phyloP scores from a whole-genome alignment of 1,140 invertebrate genomes.

The Chionoecetes opilio region DNA sequence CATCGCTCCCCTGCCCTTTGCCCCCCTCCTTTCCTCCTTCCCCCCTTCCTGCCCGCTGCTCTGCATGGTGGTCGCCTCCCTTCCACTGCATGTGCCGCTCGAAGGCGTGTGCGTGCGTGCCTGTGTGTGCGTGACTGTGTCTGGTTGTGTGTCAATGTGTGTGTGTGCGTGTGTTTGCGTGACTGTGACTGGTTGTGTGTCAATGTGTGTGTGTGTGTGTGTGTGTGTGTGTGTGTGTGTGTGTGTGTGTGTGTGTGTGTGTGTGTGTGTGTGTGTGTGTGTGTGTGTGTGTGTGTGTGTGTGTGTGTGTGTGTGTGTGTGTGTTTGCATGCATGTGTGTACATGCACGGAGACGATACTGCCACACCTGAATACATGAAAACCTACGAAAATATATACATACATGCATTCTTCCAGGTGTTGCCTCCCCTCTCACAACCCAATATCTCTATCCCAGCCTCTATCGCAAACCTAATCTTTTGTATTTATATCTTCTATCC shows the following conservation, averaged over 20 bases:
- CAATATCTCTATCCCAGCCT: background rate
- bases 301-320: background rate
- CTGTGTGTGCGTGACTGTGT: slow-evolving; percentile 13
- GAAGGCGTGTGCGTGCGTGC: slow-evolving; percentile 12
- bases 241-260: background rate
- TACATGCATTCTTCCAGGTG: background rate
- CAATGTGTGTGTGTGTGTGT: background rate
- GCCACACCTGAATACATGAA: background rate
- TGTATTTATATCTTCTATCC: background rate
- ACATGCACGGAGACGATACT: no score
- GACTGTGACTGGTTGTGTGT: background rate
- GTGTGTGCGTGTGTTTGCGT: slow-evolving; percentile 14
- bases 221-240: background rate
- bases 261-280: slow-evolving; percentile 27
- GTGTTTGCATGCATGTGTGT: background rate
- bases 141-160: background rate
- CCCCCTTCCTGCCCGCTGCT: background rate
- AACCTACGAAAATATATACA: background rate
- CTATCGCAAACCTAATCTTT: background rate
- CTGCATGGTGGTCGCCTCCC: background rate
- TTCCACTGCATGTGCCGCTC: slow-evolving; percentile 25
- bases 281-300: slow-evolving; percentile 16
- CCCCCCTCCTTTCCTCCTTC: no score
- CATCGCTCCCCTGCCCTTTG: no score
- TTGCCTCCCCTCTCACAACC: background rate